A percentile compares a stretch with the other conserved stretches of the same genome.
These are phyloP conservation scores for Drosophila emarginata DNA, from an alignment of 2,888 invertebrate genomes.

Conservation along the genomic window DNA sequence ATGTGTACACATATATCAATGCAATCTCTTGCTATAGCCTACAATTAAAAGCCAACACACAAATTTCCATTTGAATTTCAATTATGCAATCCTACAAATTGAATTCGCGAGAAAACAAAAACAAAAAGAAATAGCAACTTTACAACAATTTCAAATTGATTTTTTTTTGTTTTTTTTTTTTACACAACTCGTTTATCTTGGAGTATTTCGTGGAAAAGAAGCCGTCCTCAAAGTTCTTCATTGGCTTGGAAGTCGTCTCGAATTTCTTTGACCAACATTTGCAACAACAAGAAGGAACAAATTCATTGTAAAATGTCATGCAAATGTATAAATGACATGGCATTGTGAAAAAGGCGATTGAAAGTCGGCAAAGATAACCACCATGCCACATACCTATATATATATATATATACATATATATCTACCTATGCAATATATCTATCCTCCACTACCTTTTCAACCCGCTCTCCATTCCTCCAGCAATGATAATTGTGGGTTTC, in stretches of 20 bases:
- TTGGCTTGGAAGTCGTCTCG: conserved; percentile 52
- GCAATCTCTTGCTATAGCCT: conserved; percentile 29
- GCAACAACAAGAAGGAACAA: conserved; percentile 18
- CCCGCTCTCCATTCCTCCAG: background rate
- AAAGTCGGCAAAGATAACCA: conserved; percentile 7
- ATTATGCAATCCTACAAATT: conserved; percentile 55
- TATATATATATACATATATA: background rate
- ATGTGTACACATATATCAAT: conserved; percentile 54
- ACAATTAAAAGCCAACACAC: conserved; percentile 56
- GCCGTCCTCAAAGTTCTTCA: conserved; percentile 23
- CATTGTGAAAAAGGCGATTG: conserved; percentile 24
- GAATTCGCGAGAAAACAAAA: conserved; percentile 8
- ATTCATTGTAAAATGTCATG: conserved; percentile 66
- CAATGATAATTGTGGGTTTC: conserved; percentile 56
- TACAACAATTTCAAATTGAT: conserved; percentile 40
- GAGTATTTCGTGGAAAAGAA: conserved; percentile 41
- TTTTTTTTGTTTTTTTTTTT: conserved; percentile 20
- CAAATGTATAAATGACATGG: conserved; percentile 72
- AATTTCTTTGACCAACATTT: conserved; percentile 52
- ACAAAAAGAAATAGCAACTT: conserved; percentile 6
- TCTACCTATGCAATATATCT: background rate
- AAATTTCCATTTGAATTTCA: conserved; percentile 70
- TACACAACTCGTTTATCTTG: background rate
- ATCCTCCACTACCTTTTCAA: background rate
- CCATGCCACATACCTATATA: background rate